Conservation (phyloP, 2,888 invertebrate species). For the Lamproptera curius region DNA sequence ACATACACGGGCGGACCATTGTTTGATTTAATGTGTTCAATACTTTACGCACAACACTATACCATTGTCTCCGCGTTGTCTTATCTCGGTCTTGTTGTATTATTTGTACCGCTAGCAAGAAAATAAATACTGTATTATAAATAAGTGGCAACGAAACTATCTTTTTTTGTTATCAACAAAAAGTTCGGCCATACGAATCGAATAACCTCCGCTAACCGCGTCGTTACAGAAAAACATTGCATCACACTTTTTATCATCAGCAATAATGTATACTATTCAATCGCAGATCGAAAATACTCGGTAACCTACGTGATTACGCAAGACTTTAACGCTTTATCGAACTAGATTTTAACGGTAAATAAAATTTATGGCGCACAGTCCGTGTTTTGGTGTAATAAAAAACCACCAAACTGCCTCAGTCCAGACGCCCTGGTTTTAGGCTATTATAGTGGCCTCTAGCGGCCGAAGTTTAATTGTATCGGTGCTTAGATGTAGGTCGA, state of each 20-base stretch:
- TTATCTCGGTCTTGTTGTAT: too few species aligned
- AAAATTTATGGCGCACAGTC: conserved; percentile 27
- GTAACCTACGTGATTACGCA: conserved; percentile 4
- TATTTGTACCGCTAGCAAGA: too few species aligned
- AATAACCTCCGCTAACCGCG: not conserved
- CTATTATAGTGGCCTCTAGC: conserved; percentile 25
- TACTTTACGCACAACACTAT: too few species aligned
- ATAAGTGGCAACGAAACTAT: too few species aligned
- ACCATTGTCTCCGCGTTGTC: too few species aligned
- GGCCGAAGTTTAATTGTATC: conserved; percentile 32
- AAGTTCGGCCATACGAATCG: too few species aligned
- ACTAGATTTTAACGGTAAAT: conserved; percentile 13
- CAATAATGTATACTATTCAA: not conserved
- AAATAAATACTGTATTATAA: too few species aligned
- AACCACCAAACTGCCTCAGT: conserved; percentile 28
- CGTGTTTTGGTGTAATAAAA: conserved; percentile 51
- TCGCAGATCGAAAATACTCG: not conserved
- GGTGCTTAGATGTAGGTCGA: conserved; percentile 54
- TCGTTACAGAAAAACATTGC: not conserved
- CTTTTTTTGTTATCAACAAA: too few species aligned
- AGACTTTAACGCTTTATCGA: conserved; percentile 3
- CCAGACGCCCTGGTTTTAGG: conserved; percentile 29
- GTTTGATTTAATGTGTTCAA: too few species aligned
- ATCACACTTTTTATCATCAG: too few species aligned
- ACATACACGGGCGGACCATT: too few species aligned